Evolutionary conservation across 92 coral and sea anemone genomes (phyloP), one percentile per base, ranked within the genome.

Genomic region (Epizoanthus ramosus): DNA sequence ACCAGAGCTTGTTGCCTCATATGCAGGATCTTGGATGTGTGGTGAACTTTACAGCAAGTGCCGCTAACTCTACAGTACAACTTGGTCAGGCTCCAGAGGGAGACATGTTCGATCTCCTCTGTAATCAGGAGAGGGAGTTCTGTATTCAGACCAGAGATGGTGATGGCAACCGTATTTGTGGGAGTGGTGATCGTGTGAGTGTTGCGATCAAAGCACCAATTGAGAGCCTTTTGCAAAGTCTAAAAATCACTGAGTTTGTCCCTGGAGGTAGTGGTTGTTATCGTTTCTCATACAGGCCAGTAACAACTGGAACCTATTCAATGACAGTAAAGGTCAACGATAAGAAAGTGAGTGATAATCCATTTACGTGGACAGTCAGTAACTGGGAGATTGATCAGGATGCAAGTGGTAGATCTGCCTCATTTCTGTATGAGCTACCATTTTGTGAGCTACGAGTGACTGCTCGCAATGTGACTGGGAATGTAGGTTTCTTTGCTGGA

Each of bases 41-140:
- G 18, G 28, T 2, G 31, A 74, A 56, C 56, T 17, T 25, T 21
- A 1, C 35, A 15, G n/a, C 84, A 2, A 8, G 23, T 66, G 74
- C 73, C 24, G 84, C 66, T 6, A 68, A 17, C 5, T 52, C 66
- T 25, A 80, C 84, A 8, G 64, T 80, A 9, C 63, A 41, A 80
- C 61, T 80, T 65, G 84, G 64, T 35, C 23, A 31, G 3, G 84
- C 28, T 35, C 41, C 64, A 56, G 75, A 66, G 5, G 84, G 84
- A 65, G 75, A 66, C n/a, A 66, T 65, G 84, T 80, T 65, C 75
- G 4, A 66, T 8, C 73, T 68, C 5, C 50, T 80, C 52, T 80
- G 84, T 50, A 52, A 60, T 63, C 84, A 80, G 66, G 39, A 33
- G 2, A 45, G 73, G 33, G 43, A 12, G 43, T 80, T 80, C 65